A percentile compares a stretch with the other conserved stretches of the same genome.
These are phyloP conservation scores for Corella eumyota DNA, from an alignment of 23 tunicate genomes.

Conservation along the genomic window DNA sequence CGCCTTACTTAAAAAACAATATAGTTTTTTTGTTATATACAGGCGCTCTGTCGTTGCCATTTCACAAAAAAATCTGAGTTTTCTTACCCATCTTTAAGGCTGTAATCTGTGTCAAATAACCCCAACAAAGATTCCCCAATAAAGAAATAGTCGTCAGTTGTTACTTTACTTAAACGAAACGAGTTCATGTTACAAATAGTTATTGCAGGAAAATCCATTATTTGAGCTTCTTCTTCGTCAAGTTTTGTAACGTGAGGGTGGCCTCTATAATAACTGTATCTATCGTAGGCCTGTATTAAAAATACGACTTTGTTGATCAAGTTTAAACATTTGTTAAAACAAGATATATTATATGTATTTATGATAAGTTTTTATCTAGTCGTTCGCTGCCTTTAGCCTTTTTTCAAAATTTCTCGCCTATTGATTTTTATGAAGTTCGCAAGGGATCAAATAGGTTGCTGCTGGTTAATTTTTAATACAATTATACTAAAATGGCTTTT, in stretches of 20 bases:
- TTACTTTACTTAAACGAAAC: constrained; percentile 44
- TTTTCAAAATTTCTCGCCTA: too few species aligned
- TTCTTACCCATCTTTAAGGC: constrained; percentile 23
- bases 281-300: constrained; percentile 53
- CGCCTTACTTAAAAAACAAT: too few species aligned
- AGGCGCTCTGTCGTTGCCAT: too few species aligned
- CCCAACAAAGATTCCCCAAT: constrained; percentile 23
- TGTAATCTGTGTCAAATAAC: constrained; percentile 22
- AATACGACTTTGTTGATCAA: neutral
- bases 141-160: constrained; percentile 69
- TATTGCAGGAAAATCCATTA: constrained; percentile 60
- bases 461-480: too few species aligned
- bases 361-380: too few species aligned
- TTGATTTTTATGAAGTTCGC: too few species aligned
- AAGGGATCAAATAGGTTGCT: too few species aligned
- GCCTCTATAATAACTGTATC: constrained; percentile 51
- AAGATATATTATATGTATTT: too few species aligned
- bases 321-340: too few species aligned
- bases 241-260: constrained; percentile 86
- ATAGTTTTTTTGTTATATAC: too few species aligned
- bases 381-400: too few species aligned
- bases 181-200: constrained; percentile 92
- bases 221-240: constrained; percentile 61
- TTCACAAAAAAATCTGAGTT: neutral
- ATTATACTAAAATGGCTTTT: too few species aligned